These are phyloP conservation scores for Paralichthys olivaceus DNA, from an alignment of 2,113 vertebrate species.

Conservation along the genomic window DNA sequence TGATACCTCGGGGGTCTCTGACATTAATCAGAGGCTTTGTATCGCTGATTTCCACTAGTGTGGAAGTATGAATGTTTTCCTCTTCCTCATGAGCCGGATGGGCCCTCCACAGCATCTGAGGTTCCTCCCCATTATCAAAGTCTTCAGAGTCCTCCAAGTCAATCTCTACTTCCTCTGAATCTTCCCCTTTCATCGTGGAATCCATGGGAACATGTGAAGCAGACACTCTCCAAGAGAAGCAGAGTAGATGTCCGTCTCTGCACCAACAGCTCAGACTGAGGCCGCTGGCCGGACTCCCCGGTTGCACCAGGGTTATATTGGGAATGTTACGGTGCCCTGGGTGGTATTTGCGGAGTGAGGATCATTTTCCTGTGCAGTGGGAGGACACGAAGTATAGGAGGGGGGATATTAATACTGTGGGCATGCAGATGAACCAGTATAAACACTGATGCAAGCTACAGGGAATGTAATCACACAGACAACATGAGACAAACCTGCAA, in stretches of 20 bases:
- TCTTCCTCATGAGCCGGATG: slow-evolving; percentile 69
- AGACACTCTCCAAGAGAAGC: slow-evolving; percentile 4
- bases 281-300: slow-evolving; percentile 22
- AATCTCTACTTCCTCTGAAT: slow-evolving; percentile 79
- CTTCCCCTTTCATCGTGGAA: slow-evolving; percentile 68
- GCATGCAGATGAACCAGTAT: slow-evolving; percentile 39
- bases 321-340: slow-evolving; percentile 75
- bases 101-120: slow-evolving; percentile 73
- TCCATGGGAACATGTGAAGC: slow-evolving; percentile 28
- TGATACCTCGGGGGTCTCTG: slow-evolving; percentile 81
- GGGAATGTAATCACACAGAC: slow-evolving; percentile 20
- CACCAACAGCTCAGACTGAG: slow-evolving; percentile 36
- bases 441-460: slow-evolving; percentile 22
- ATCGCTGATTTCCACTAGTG: slow-evolving; percentile 80
- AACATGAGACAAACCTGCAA: background rate
- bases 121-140: slow-evolving; percentile 66
- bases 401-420: slow-evolving; percentile 68
- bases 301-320: slow-evolving; percentile 77
- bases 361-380: slow-evolving; percentile 66
- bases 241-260: background rate
- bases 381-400: slow-evolving; percentile 31
- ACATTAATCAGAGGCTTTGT: slow-evolving; percentile 79
- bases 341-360: slow-evolving; percentile 81
- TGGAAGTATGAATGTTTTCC: slow-evolving; percentile 76
- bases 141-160: slow-evolving; percentile 78